Evolutionary conservation across 2,113 vertebrate species (phyloP).

Genomic region (Lamprologus speciosus): DNA sequence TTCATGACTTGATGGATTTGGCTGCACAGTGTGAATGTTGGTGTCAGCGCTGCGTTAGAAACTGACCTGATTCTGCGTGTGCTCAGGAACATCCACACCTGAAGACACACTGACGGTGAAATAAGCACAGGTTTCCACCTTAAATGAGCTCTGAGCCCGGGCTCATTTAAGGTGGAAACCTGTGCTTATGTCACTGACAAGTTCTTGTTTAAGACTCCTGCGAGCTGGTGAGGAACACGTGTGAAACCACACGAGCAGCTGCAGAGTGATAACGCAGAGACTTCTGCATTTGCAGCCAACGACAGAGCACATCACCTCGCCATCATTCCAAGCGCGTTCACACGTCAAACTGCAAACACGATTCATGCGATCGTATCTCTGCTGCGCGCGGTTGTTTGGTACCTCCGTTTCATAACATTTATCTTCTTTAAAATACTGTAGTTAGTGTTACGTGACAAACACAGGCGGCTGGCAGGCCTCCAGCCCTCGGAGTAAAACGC

Average conservation of each 20-base stretch:
- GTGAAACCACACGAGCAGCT: background rate
- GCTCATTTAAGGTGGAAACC: background rate
- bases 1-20: background rate
- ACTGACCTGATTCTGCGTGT: background rate
- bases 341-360: background rate
- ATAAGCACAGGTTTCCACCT: background rate
- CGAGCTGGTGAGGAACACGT: fast-evolving
- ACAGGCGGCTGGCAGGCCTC: background rate
- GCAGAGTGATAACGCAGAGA: background rate
- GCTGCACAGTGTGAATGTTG: background rate
- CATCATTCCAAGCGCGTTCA: background rate
- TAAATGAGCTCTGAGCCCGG: background rate
- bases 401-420: background rate
- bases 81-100: background rate
- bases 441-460: background rate
- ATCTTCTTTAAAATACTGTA: background rate
- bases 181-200: fast-evolving
- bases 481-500: fast-evolving
- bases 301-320: background rate
- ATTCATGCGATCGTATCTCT: fast-evolving
- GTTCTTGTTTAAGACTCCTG: background rate
- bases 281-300: background rate
- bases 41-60: background rate
- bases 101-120: background rate
- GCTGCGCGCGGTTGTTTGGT: fast-evolving